Percentiles rank a stretch among this genome's conserved stretches.
Conservation (phyloP, 2,888 invertebrate species). For the Rapana venosa region DNA sequence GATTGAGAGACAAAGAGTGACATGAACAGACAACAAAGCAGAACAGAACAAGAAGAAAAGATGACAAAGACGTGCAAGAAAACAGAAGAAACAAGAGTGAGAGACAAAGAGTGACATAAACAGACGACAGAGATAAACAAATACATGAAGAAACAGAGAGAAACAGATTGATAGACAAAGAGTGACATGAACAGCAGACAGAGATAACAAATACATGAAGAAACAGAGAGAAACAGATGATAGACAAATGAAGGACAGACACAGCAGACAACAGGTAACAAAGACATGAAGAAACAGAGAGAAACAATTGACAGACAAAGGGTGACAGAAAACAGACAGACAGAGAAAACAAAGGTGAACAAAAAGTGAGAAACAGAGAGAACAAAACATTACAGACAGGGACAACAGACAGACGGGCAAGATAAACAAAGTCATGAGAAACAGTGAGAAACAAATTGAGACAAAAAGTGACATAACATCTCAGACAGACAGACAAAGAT, state of each 20-base stretch:
- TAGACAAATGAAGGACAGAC: background rate
- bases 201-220: background rate
- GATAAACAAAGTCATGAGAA: no score
- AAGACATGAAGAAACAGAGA: background rate
- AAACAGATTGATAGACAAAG: background rate
- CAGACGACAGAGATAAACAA: background rate
- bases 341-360: background rate
- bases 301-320: background rate
- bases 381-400: no score
- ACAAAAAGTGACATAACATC: no score
- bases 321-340: background rate
- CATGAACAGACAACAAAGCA: background rate
- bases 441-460: no score
- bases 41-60: background rate
- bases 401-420: no score
- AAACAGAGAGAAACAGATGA: background rate
- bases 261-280: background rate
- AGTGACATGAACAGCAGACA: background rate
- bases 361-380: background rate
- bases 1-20: background rate
- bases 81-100: background rate
- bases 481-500: no score
- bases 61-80: background rate
- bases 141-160: background rate
- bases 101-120: background rate